Conservation (phyloP, 2,797 vertebrate genomes). For the Neomorphus geoffroyi region DNA sequence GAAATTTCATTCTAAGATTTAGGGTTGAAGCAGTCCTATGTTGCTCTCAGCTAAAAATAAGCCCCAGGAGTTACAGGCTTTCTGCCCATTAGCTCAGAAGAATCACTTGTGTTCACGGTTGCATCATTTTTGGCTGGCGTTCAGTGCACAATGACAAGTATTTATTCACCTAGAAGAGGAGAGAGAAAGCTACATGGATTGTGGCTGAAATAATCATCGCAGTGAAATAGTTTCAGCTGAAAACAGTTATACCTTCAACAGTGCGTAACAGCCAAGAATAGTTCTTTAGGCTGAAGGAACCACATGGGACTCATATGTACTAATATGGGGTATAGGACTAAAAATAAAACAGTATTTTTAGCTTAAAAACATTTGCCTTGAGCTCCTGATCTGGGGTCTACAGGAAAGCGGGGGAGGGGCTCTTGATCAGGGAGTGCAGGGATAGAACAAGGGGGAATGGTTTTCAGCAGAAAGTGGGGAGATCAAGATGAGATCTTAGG, state of each 20-base stretch:
- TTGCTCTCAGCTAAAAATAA: background rate
- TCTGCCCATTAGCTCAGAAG: background rate
- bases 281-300: background rate
- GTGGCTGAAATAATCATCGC: background rate
- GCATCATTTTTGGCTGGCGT: background rate
- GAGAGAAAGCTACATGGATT: background rate
- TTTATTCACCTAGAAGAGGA: background rate
- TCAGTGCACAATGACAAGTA: background rate
- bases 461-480: too few species aligned
- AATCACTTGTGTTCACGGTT: background rate
- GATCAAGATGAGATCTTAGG: too few species aligned
- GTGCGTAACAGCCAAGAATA: background rate
- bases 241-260: background rate
- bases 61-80: background rate
- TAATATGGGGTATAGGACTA: background rate
- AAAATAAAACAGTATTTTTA: slow-evolving; percentile 47
- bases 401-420: too few species aligned
- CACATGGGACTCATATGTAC: background rate
- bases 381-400: background rate
- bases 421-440: too few species aligned
- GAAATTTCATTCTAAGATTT: background rate
- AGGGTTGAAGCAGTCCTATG: background rate
- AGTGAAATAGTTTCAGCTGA: background rate
- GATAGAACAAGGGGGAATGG: too few species aligned
- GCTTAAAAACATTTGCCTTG: background rate